These are phyloP conservation scores for Drosophila cardini DNA, from an alignment of 1,140 invertebrate species.

Conservation along the genomic window DNA sequence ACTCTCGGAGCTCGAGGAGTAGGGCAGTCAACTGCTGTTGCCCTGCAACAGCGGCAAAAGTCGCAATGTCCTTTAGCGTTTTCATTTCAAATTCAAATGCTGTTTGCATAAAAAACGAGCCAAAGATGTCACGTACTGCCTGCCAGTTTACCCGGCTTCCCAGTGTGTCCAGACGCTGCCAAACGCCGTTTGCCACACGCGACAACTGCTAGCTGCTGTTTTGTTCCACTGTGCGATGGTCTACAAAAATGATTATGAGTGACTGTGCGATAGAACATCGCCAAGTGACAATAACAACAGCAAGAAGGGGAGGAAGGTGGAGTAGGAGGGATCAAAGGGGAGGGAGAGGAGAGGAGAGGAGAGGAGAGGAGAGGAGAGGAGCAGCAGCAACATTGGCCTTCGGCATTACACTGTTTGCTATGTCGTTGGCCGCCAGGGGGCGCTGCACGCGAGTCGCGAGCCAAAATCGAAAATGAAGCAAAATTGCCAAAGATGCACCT, in stretches of 20 bases:
- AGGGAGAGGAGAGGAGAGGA: neutral
- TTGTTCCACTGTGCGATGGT: constrained; percentile 16
- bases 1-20: no score
- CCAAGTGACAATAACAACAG: constrained; percentile 73
- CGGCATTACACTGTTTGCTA: constrained; percentile 36
- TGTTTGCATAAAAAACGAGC: constrained; percentile 77
- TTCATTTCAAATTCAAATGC: constrained; percentile 82
- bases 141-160: no score
- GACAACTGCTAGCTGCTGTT: neutral
- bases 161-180: neutral
- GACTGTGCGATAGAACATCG: constrained; percentile 26
- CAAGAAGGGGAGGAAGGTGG: neutral
- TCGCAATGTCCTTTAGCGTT: constrained; percentile 59
- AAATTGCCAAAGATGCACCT: constrained; percentile 66
- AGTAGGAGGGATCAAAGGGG: neutral
- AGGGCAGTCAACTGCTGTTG: neutral
- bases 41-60: constrained; percentile 8
- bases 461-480: constrained; percentile 56
- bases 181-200: neutral
- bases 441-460: constrained; percentile 20
- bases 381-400: constrained; percentile 1
- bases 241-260: constrained; percentile 35
- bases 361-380: constrained; percentile 10
- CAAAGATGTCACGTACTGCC: constrained; percentile 57
- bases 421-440: constrained; percentile 60